These are phyloP conservation scores for Rhipidura dahli DNA, from an alignment of 2,113 vertebrate genomes.

Conservation along the genomic window DNA sequence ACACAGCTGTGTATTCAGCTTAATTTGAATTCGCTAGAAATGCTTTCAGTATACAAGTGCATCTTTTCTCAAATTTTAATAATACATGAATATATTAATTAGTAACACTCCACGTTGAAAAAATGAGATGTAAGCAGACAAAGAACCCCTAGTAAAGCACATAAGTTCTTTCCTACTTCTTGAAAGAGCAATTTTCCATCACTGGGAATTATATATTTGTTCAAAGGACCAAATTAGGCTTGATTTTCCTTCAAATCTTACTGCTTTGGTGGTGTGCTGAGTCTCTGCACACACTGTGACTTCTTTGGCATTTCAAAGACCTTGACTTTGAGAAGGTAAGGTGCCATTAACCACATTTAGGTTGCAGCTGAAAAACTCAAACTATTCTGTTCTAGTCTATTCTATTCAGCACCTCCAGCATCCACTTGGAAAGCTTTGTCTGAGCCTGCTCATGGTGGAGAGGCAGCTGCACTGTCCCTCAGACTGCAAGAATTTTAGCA, in stretches of 20 bases:
- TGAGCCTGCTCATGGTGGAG: neutral
- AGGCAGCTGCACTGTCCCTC: neutral
- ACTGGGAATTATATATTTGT: neutral
- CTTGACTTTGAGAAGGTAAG: neutral
- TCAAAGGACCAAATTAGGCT: neutral
- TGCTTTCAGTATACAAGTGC: neutral
- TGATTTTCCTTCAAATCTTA: neutral
- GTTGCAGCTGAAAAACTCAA: neutral
- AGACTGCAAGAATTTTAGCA: neutral
- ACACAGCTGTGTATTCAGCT: neutral
- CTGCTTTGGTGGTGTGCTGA: neutral
- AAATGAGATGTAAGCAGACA: neutral
- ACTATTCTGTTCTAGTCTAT: neutral
- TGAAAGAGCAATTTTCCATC: neutral
- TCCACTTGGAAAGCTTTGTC: neutral
- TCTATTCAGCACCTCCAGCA: neutral
- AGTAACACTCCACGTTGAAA: neutral
- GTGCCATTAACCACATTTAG: neutral
- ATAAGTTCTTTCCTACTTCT: neutral
- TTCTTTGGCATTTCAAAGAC: neutral
- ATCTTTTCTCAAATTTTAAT: neutral
- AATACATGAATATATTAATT: neutral
- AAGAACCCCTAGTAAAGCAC: neutral
- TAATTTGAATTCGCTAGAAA: neutral
- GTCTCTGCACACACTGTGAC: neutral